These are phyloP conservation scores for Ceratina australensis DNA, from an alignment of 1,140 invertebrate species.

Conservation along the genomic window DNA sequence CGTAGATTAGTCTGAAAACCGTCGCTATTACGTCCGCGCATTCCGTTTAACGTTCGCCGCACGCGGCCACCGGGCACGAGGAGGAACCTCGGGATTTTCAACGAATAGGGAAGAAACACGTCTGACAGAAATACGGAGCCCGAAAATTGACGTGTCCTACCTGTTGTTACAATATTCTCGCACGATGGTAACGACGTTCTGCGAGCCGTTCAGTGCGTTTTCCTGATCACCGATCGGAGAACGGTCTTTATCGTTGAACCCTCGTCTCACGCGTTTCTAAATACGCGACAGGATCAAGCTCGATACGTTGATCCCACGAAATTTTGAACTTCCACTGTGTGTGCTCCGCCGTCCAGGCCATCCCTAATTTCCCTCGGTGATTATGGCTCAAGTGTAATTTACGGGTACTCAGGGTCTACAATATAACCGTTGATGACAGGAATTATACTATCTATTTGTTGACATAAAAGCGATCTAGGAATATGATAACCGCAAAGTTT, in stretches of 20 bases:
- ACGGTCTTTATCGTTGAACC: background rate
- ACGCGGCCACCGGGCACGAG: background rate
- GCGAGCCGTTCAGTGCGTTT: background rate
- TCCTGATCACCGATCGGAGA: too few relatives aligned
- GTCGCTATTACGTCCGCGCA: background rate
- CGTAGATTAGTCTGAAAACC: conserved; percentile 10
- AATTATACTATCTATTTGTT: background rate
- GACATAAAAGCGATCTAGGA: background rate
- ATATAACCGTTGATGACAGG: background rate
- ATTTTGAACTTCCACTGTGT: background rate
- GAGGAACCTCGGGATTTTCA: background rate
- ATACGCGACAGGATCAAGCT: background rate
- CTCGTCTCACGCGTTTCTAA: background rate
- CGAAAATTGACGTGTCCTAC: conserved; percentile 23
- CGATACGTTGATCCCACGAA: conserved; percentile 5
- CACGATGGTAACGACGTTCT: conserved; percentile 19
- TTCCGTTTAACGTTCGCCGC: background rate
- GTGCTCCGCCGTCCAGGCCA: background rate
- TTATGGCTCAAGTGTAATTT: background rate
- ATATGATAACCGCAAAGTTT: conserved; percentile 10
- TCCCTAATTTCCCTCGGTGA: background rate
- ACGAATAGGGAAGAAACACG: conserved; percentile 14
- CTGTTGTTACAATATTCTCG: conserved; percentile 27
- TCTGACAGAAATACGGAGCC: conserved; percentile 24
- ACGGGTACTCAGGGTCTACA: background rate